Conservation (phyloP, 2,797 vertebrate genomes). For the Mus minutoides region DNA sequence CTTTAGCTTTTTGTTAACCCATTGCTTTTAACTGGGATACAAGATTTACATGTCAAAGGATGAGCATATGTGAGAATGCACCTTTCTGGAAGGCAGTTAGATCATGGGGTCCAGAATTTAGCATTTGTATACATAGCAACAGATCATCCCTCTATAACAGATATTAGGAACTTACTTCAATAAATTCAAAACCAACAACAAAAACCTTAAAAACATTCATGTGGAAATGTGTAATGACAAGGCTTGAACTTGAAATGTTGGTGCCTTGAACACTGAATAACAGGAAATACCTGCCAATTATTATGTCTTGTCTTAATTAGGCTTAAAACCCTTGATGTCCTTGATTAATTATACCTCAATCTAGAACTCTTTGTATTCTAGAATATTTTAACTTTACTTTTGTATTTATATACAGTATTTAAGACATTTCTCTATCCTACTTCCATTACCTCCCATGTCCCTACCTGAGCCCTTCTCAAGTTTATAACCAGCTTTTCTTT, state of each 20-base stretch:
- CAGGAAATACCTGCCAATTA: not conserved
- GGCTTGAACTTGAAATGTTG: not conserved
- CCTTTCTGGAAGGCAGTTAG: not conserved
- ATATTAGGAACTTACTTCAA: not conserved
- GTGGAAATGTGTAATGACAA: not conserved
- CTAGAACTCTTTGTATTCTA: not conserved
- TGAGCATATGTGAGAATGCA: not conserved
- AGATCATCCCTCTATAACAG: not conserved
- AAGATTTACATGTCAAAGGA: not conserved
- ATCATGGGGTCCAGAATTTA: not conserved
- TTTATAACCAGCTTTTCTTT: not conserved
- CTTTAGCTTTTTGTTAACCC: not conserved
- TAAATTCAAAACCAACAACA: not conserved
- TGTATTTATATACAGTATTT: not conserved
- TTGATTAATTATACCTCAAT: not conserved
- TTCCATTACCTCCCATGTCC: no score
- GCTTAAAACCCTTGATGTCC: not conserved
- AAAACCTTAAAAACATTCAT: not conserved
- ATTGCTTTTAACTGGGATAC: not conserved
- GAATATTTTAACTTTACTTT: rapidly evolving
- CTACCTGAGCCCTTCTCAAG: no score
- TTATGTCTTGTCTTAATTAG: not conserved
- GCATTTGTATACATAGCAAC: not conserved
- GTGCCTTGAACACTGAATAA: conserved; percentile 11
- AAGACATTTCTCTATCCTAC: not conserved